Evolutionary conservation across 2,797 vertebrate species (phyloP), one percentile per base, ranked within the genome.

Genomic region (Labeo calbasu): DNA sequence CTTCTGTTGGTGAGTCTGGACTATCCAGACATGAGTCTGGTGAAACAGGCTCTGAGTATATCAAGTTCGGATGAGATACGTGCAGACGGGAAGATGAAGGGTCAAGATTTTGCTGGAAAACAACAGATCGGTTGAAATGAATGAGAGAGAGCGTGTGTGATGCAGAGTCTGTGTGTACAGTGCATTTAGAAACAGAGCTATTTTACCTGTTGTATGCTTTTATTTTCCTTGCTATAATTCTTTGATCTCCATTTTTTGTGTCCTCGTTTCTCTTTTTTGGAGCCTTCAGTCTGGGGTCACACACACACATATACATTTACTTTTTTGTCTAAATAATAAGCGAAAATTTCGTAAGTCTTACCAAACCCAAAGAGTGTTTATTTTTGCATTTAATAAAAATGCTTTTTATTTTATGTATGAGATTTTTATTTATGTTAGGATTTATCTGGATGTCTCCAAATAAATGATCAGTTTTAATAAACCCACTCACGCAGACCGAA

Each of bases 31-130:
- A 96, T 82, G 92, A 91, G 80, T 98, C 98, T 85, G 96, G 95
- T 85, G 95, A 93, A 86, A 92, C 94, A 72, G 95, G 90, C 88
- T 97, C 97, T 73, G 95, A 92, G 36, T 94, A 96, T 82, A 96
- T 96, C 86, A 99, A 94, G 89, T 99, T 99, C 15, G 98, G 98
- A 90, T 98, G 97, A 89, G 98, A 99, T 85, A 97, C 96, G 25
- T 99, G 96, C 11, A 98, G 93, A 86, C 96, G 96, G 85, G 96
- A 86, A 9, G 96, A 93, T 25, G 93, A 89, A 88, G 88, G 82
- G 83, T 91, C 93, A 5, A 94, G 91, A 23, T 92, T 93, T 94
- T 95, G 78, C 50, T 48, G 69, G 46, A 88, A 65, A 72, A 77
- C 79, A 36, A 75, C 46, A 50, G 4, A 70, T 14, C 61, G 17